phyloP scores from a whole-genome alignment of 2,797 vertebrate genomes.

The Parauchenoglanis punctatus region DNA sequence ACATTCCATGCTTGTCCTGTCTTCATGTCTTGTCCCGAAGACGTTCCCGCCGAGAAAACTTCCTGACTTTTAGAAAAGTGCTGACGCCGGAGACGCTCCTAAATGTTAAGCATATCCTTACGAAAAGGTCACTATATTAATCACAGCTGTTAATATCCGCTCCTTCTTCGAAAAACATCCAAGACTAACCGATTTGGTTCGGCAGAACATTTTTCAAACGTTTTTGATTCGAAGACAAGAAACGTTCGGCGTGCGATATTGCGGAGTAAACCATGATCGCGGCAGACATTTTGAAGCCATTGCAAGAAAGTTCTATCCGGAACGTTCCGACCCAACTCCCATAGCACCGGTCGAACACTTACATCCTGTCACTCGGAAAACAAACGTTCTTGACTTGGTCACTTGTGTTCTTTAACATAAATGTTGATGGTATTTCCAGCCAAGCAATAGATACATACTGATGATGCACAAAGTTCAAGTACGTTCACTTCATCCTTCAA shows the following conservation, averaged over 20 bases:
- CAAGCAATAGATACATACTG: conserved; percentile 21
- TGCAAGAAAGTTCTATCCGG: not conserved
- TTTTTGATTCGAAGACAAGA: not conserved
- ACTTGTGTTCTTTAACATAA: not conserved
- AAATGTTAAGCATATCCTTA: not conserved
- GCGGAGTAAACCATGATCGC: not conserved
- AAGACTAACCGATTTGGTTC: not conserved
- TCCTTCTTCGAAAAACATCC: not conserved
- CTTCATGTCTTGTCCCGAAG: not conserved
- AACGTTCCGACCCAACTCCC: not conserved
- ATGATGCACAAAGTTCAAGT: conserved; percentile 20
- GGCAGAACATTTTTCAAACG: not conserved
- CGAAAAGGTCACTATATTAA: not conserved
- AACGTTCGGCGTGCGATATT: not conserved
- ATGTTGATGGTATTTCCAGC: not conserved
- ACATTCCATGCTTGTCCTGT: not conserved
- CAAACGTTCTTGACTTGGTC: too few species aligned
- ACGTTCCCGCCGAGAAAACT: not conserved
- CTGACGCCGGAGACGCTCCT: not conserved
- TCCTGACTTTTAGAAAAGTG: not conserved
- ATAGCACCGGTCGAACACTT: not conserved
- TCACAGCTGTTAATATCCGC: not conserved
- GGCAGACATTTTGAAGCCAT: not conserved
- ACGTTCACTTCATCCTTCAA: conserved; percentile 28
- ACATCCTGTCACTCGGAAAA: not conserved